Base-by-base conservation (phyloP, 2,888 invertebrate genomes). In the Drosophila gaucha region DNA sequence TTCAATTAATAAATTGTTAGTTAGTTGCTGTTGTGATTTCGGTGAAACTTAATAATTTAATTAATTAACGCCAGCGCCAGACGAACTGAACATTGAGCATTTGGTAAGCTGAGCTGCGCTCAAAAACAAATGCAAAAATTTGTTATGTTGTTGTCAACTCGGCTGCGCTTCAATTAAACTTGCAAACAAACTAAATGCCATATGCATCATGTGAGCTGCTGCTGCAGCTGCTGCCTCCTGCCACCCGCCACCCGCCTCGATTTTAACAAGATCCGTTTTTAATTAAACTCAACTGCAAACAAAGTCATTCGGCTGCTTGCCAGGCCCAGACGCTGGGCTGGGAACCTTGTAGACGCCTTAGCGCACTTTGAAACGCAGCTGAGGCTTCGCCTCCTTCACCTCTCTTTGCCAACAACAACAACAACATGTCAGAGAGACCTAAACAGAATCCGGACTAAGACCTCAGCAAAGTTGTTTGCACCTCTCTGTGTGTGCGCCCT, bases 251-350 rank as follows among this genome's bases (percentile, higher is more conserved):
- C 39, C 47, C 58, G 67, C 55, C 50, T 57, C 72, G 67, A 74
- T 77, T 78, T 79, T 47, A 60, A 60, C 67, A 59, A 80, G 85
- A 83, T 83, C 80, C 86, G 80, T 72, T 83, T 83, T 83, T 84
- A 84, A 84, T 84, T 84, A 84, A 84, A 88, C 83, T 74, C 73
- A 79, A 88, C 88, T 77, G 64, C 86, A 82, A 88, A 80, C 80
- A 83, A 86, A 82, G 82, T 74, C 88, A 74, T 77, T 69, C 51
- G 35, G 63, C 68, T 68, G 64, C 14, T 66, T 64, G 54, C 63
- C 67, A 64, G 36, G 22, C 52, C 12, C 50, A 44, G 49, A 36
- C 56, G 55, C 35, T 33, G 51, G 33, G 30, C 30, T 18, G 39
- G 22, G 14, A 4, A 52, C 51, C 55, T 41, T 60, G 60, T 54